A percentile compares a stretch with the other conserved stretches of the same genome.
These are phyloP conservation scores for Sebastiscus albofasciatus DNA, from an alignment of 2,797 vertebrate species.

Conservation along the genomic window DNA sequence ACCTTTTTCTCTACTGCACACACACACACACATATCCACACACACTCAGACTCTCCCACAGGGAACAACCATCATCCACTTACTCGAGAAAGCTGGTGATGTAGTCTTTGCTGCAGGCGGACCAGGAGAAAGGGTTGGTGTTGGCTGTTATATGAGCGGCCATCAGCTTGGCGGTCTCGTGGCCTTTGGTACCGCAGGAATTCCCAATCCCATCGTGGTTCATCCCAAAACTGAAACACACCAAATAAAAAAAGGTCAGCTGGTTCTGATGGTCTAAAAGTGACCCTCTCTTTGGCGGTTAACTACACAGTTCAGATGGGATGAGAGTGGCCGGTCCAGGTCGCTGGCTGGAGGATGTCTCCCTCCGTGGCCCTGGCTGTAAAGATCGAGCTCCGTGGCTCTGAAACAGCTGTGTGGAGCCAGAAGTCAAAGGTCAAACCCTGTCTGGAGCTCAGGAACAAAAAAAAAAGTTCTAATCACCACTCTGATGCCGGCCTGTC, in stretches of 20 bases:
- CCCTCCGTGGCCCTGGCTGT: constrained; percentile 54
- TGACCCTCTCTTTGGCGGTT: neutral
- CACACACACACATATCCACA: neutral
- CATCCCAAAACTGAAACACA: constrained; percentile 95
- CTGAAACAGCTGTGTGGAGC: constrained; percentile 84
- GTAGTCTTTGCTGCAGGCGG: constrained; percentile 98
- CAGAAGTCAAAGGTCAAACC: constrained; percentile 78
- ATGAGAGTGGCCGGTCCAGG: constrained; percentile 5
- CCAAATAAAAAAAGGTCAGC: constrained; percentile 35
- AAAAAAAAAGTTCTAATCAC: constrained; percentile 82
- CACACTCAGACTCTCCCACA: constrained; percentile 22
- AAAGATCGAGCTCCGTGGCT: constrained; percentile 63
- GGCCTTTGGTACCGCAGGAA: constrained; percentile 97
- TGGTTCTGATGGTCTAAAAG: neutral
- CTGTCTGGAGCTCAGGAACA: constrained; percentile 81
- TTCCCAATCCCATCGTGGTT: constrained; percentile 99
- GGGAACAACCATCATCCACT: constrained; percentile 81
- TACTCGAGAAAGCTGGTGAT: constrained; percentile 99
- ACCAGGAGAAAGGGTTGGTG: constrained; percentile 99
- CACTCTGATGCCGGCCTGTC: constrained; percentile 79
- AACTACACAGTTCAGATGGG: constrained; percentile 1
- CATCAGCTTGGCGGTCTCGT: constrained; percentile 99
- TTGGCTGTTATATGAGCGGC: constrained; percentile 99
- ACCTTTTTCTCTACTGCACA: constrained; percentile 29
- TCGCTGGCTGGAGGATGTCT: constrained; percentile 35